These are phyloP conservation scores for Turritopsis rubra DNA, from an alignment of 30 jellyfish, hydroid and myxozoan species.

Conservation along the genomic window DNA sequence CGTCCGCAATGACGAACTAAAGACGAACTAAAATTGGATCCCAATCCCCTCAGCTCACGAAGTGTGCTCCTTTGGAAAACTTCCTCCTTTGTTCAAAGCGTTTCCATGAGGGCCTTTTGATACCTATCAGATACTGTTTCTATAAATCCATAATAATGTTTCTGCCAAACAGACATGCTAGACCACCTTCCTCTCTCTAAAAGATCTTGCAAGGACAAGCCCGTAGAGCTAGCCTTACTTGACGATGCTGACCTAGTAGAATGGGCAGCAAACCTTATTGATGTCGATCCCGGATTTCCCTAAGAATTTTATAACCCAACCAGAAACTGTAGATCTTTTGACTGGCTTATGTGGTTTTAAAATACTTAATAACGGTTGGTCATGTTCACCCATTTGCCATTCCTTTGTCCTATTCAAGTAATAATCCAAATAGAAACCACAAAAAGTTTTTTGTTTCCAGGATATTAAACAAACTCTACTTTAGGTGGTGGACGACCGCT, in stretches of 20 bases:
- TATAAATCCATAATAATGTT: not conserved
- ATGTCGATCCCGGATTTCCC: not conserved
- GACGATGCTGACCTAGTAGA: not conserved
- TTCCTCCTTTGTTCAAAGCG: not conserved
- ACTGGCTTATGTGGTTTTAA: not conserved
- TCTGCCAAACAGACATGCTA: not conserved
- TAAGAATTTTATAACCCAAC: not conserved
- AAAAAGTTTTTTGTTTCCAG: not conserved
- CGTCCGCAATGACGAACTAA: not conserved
- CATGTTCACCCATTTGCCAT: not conserved
- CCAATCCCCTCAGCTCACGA: not conserved
- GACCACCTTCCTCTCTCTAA: not conserved
- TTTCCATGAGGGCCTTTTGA: not conserved
- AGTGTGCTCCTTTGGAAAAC: too few species aligned
- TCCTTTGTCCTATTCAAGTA: not conserved
- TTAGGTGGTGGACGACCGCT: not conserved
- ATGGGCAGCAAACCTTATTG: not conserved
- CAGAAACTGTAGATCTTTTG: not conserved
- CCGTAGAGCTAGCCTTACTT: not conserved
- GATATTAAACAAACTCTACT: not conserved
- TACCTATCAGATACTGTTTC: not conserved
- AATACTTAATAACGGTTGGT: not conserved
- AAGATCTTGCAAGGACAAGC: not conserved
- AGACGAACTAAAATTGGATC: not conserved
- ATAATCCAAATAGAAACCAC: not conserved